A percentile compares a stretch with the other conserved stretches of the same genome.
Conservation (phyloP, 2,888 invertebrate genomes). For the Sinohyriopsis cumingii region DNA sequence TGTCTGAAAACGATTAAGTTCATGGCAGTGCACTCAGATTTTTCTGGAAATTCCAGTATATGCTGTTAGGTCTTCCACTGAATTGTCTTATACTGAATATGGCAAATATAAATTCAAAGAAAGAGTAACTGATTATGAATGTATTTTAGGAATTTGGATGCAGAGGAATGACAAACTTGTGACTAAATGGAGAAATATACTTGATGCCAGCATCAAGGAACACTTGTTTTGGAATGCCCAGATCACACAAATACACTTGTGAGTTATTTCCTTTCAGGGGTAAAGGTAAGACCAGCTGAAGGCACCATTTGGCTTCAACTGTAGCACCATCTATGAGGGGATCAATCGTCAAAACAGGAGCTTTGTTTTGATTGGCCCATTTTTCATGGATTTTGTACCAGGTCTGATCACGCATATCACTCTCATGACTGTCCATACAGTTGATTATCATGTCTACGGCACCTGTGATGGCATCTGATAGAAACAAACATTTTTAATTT, state of each 20-base stretch:
- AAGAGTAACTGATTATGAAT: conserved; percentile 1
- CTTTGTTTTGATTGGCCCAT: conserved; percentile 82
- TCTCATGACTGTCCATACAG: conserved; percentile 67
- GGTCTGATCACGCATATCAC: conserved; percentile 45
- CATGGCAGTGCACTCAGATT: no score
- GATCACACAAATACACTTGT: conserved; percentile 85
- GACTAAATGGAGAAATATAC: conserved; percentile 89
- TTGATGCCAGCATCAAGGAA: conserved; percentile 83
- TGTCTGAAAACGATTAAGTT: no score
- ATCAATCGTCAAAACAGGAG: conserved; percentile 84
- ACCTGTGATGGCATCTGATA: conserved; percentile 58
- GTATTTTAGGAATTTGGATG: conserved; percentile 39
- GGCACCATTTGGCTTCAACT: conserved; percentile 78
- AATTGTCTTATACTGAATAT: no score
- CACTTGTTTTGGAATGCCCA: conserved; percentile 85
- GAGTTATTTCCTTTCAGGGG: conserved; percentile 77
- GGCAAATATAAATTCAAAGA: no score
- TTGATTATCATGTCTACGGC: conserved; percentile 68
- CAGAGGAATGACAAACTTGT: conserved; percentile 85
- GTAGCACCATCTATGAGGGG: conserved; percentile 79
- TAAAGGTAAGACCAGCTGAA: conserved; percentile 82
- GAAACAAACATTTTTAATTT: conserved; percentile 1
- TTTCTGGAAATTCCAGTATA: no score
- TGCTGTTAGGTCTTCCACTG: no score
- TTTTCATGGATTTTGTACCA: conserved; percentile 76